Percentiles rank a stretch among this genome's conserved stretches.
These are phyloP conservation scores for Megalops cyprinoides DNA, from an alignment of 2,797 vertebrate species.

Conservation along the genomic window DNA sequence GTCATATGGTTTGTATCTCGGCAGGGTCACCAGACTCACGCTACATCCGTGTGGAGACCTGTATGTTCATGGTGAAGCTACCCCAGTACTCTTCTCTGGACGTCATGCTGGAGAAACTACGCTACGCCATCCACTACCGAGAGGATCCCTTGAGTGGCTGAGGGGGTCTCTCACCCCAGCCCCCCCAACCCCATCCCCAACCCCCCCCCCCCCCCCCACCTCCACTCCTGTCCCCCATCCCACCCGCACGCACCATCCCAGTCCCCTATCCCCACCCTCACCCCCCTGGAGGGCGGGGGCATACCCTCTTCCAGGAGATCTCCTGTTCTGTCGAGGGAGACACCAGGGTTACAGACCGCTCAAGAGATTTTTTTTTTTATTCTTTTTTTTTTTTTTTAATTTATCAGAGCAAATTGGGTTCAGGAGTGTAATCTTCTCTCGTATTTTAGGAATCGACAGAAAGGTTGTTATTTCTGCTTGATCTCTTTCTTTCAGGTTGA, in stretches of 20 bases:
- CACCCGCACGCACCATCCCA: constrained; percentile 23
- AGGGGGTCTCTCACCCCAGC: constrained; percentile 48
- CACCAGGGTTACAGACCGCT: constrained; percentile 7
- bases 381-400: constrained; percentile 46
- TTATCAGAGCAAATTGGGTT: constrained; percentile 40
- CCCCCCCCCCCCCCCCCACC: constrained; percentile 14
- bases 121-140: constrained; percentile 96
- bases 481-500: constrained; percentile 59
- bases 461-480: constrained; percentile 46
- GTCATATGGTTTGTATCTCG: constrained; percentile 8
- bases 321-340: constrained; percentile 25
- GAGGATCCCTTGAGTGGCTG: constrained; percentile 97
- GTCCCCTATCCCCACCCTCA: neutral
- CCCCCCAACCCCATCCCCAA: neutral
- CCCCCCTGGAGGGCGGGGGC: constrained; percentile 35
- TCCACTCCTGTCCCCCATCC: neutral
- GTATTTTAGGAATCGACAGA: constrained; percentile 34
- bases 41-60: constrained; percentile 96
- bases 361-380: constrained; percentile 37
- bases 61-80: constrained; percentile 99
- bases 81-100: constrained; percentile 95
- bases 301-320: constrained; percentile 40
- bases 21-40: constrained; percentile 90
- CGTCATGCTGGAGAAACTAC: constrained; percentile 94
- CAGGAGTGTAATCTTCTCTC: constrained; percentile 43